Evolutionary conservation across 2,797 vertebrate species (phyloP).

Genomic region (Loriculus beryllinus): DNA sequence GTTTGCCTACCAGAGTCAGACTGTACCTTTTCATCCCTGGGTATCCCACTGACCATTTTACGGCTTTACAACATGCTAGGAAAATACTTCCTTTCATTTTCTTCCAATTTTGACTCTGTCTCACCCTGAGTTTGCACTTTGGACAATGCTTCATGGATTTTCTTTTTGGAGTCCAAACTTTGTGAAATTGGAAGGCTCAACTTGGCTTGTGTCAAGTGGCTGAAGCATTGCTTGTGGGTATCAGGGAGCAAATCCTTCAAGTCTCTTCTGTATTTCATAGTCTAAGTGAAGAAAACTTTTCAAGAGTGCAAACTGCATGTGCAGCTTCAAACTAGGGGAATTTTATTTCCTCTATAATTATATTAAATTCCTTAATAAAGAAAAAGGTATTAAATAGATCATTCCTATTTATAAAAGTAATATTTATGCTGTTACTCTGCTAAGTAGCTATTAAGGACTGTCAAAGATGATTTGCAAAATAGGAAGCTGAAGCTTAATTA

Average conservation of each 20-base stretch:
- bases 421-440: slow-evolving; percentile 10
- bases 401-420: slow-evolving; percentile 1
- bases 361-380: neutral
- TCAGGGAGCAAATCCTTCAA: neutral
- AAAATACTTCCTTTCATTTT: neutral
- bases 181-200: neutral
- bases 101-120: neutral
- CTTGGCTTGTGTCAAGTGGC: neutral
- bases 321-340: neutral
- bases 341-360: neutral
- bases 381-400: neutral
- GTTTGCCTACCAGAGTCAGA: neutral
- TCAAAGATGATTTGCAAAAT: slow-evolving; percentile 5
- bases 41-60: neutral
- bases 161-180: neutral
- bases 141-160: fast-evolving
- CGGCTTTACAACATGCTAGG: fast-evolving
- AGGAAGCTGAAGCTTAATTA: neutral
- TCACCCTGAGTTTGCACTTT: neutral
- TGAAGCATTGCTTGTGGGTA: neutral
- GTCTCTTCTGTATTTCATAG: neutral
- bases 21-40: neutral
- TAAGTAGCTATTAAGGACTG: slow-evolving; percentile 16
- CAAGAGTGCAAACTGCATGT: neutral
- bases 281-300: neutral